A percentile compares a stretch with the other conserved stretches of the same genome.
phyloP scores from a whole-genome alignment of 2,797 vertebrate species.

The Sebastes jordani region DNA sequence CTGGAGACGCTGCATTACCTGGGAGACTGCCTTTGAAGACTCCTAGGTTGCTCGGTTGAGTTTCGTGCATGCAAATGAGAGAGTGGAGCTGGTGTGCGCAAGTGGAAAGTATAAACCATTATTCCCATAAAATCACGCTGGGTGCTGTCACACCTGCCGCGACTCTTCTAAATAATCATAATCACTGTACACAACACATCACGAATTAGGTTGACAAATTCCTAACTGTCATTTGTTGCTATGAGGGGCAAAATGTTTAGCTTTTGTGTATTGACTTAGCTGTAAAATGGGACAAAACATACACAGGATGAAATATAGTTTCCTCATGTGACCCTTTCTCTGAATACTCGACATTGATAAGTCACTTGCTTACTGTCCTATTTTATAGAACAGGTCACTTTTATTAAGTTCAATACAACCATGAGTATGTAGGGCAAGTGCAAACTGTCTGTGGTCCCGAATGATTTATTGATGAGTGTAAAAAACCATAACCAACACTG shows the following conservation, averaged over 20 bases:
- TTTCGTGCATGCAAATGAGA: constrained; percentile 72
- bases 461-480: constrained; percentile 57
- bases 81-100: constrained; percentile 36
- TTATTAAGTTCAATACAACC: constrained; percentile 44
- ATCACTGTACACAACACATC: constrained; percentile 43
- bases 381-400: constrained; percentile 16
- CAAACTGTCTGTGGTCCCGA: constrained; percentile 29
- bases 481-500: constrained; percentile 45
- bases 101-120: constrained; percentile 56
- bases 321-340: not conserved
- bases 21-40: constrained; percentile 75
- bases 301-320: constrained; percentile 21
- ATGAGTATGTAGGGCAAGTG: constrained; percentile 52
- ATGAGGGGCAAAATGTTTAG: constrained; percentile 4
- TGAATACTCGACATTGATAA: constrained; percentile 7
- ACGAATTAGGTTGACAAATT: constrained; percentile 38
- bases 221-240: constrained; percentile 31
- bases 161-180: constrained; percentile 57
- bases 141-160: constrained; percentile 50
- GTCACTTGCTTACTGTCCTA: constrained; percentile 10
- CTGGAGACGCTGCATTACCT: constrained; percentile 70
- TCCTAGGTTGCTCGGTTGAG: constrained; percentile 57
- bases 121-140: constrained; percentile 50
- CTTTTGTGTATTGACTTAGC: constrained; percentile 25
- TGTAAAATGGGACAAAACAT: constrained; percentile 19